Evolutionary conservation across 2,113 vertebrate species (phyloP).

Genomic region (Cyphomyrus plagiostoma): DNA sequence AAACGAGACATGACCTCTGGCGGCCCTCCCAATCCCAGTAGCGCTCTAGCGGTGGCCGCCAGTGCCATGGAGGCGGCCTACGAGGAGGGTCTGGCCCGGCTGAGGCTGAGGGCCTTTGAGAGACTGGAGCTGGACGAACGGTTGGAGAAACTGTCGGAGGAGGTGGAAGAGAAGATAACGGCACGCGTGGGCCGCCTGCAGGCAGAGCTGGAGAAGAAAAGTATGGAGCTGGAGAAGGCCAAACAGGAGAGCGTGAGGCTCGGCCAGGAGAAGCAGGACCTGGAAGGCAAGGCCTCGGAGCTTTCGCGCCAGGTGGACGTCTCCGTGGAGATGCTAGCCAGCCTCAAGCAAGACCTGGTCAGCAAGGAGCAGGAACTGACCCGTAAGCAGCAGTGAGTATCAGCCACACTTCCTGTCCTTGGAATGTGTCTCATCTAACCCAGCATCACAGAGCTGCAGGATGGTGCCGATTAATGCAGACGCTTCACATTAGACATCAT

Average conservation of each 20-base stretch:
- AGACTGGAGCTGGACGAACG: slow-evolving; percentile 89
- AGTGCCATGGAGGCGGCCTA: slow-evolving; percentile 83
- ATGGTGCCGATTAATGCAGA: not conserved
- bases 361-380: slow-evolving; percentile 94
- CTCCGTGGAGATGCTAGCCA: slow-evolving; percentile 95
- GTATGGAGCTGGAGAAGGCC: slow-evolving; percentile 87
- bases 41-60: slow-evolving; percentile 72
- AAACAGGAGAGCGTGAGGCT: slow-evolving; percentile 84
- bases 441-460: not conserved
- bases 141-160: slow-evolving; percentile 89
- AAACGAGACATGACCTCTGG: slow-evolving; percentile 78
- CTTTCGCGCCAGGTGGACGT: slow-evolving; percentile 94
- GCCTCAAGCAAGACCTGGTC: slow-evolving; percentile 94
- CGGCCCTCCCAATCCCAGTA: slow-evolving; percentile 61
- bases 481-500: not conserved
- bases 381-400: slow-evolving; percentile 92
- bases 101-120: slow-evolving; percentile 90
- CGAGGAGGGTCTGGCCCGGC: slow-evolving; percentile 87
- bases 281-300: slow-evolving; percentile 87
- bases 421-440: not conserved
- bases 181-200: slow-evolving; percentile 89
- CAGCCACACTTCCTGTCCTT: not conserved
- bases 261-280: slow-evolving; percentile 88
- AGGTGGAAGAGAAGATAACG: slow-evolving; percentile 96
- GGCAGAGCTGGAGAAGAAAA: slow-evolving; percentile 90